Conservation (phyloP, 1,140 invertebrate genomes). For the Drosophila nigrodunni region DNA sequence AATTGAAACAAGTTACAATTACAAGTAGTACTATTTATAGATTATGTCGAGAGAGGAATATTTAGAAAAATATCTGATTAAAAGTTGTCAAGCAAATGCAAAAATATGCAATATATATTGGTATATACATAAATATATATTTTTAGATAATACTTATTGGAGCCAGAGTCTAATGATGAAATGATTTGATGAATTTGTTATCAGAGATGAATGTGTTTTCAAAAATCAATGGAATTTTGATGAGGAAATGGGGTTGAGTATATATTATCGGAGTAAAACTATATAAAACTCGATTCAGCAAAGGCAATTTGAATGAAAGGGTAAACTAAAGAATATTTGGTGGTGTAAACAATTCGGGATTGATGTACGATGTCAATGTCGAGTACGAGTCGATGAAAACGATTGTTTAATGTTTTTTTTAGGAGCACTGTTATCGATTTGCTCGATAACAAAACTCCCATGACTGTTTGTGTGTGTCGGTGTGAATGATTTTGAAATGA, state of each 20-base stretch:
- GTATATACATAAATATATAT: slow-evolving; percentile 27
- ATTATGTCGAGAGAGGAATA: slow-evolving; percentile 25
- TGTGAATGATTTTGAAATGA: slow-evolving; percentile 14
- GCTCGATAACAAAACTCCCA: not conserved
- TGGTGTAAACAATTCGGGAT: not conserved
- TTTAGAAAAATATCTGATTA: slow-evolving; percentile 36
- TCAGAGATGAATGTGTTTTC: slow-evolving; percentile 33
- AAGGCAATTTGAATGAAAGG: slow-evolving; percentile 29
- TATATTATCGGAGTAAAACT: slow-evolving; percentile 31
- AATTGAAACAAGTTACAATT: slow-evolving; percentile 51
- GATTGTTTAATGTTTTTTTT: slow-evolving; percentile 13
- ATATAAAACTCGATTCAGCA: slow-evolving; percentile 54
- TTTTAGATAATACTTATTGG: slow-evolving; percentile 42
- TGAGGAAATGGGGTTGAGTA: slow-evolving; percentile 26
- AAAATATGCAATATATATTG: slow-evolving; percentile 47
- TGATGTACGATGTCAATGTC: slow-evolving; percentile 40
- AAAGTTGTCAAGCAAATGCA: slow-evolving; percentile 70
- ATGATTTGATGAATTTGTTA: slow-evolving; percentile 31
- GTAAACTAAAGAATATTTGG: slow-evolving; percentile 27
- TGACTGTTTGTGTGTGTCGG: not conserved
- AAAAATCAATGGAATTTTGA: slow-evolving; percentile 30
- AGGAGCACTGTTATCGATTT: slow-evolving; percentile 6
- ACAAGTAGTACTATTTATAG: slow-evolving; percentile 37
- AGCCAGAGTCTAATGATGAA: slow-evolving; percentile 43
- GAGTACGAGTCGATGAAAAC: slow-evolving; percentile 41